Conservation (phyloP, 2,113 vertebrate species). For the Platysteira castanea region DNA sequence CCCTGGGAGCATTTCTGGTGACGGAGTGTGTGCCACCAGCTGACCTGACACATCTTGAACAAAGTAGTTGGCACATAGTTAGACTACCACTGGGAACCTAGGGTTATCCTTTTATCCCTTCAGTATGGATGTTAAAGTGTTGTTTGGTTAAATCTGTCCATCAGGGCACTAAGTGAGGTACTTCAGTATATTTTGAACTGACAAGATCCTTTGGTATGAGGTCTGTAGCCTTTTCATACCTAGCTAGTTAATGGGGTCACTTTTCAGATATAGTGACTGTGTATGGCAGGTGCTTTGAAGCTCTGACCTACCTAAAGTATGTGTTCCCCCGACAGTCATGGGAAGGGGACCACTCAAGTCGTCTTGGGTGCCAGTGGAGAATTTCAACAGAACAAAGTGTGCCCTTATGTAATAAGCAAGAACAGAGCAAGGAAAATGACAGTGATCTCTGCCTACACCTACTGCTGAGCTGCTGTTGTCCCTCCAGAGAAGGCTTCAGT, state of each 20-base stretch:
- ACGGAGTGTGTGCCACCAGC: background rate
- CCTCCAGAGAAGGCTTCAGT: conserved; percentile 20
- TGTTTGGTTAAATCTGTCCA: background rate
- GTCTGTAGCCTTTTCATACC: background rate
- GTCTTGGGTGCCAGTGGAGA: background rate
- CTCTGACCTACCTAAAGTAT: background rate
- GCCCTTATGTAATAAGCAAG: background rate
- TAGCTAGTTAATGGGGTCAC: background rate
- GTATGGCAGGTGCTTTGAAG: background rate
- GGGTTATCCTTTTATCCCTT: background rate
- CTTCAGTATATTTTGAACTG: background rate
- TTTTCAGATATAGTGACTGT: background rate
- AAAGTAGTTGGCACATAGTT: background rate
- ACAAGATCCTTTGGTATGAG: background rate
- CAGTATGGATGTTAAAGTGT: background rate
- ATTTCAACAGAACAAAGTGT: fast-evolving
- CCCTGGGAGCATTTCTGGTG: background rate
- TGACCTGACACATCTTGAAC: background rate
- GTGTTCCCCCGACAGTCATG: background rate
- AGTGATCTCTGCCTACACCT: background rate
- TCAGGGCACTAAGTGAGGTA: fast-evolving
- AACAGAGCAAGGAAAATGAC: background rate
- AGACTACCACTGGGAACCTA: background rate
- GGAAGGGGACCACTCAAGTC: background rate
- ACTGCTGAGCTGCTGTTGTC: background rate